Base-by-base conservation (phyloP, 1,140 invertebrate species). In the Anastrepha ludens region DNA sequence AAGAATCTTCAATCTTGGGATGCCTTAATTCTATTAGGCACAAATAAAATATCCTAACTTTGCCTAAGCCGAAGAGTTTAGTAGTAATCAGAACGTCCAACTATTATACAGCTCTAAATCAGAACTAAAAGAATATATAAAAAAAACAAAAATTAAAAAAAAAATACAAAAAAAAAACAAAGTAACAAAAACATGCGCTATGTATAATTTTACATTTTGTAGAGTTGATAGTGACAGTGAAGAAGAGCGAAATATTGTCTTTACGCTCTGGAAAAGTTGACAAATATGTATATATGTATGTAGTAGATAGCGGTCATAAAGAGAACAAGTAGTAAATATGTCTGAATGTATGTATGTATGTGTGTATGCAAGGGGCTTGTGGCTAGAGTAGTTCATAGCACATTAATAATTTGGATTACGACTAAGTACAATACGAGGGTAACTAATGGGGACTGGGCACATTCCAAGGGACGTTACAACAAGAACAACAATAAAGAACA, bases 401-500 rank as follows among this genome's bases (percentile, higher is more conserved):
- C 47, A 20, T 81, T 55, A 81, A 29, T 50, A 20, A 55, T 4
- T 20, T 15, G 13, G 2, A 29, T 81, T 55, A 81, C 47, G 47
- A 20, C 47, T 58, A 81, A 58, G 13, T 55, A 81, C 47, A 81
- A 55, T 81, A 81, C 47, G 44, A 17, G 44, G 74, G 50, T 55
- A 81, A 55, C 20, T 81, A 55, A 81, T 41, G 17, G 44, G n/a
- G 74, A n/a, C 15, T 20, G 74, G 74, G 47, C 74, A 81, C 74
- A 81, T 81, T 20, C 74, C 74, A 81, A 11, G 47, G 74, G 17
- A 55, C 47, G 11, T 55, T n/a, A 74, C 47, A 20, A 81, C 74
- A 81, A 81, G 47, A 81, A 81, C 47, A 20, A 81, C 47, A 81
- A 50, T 11, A 55, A 29, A 7, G 74, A 50, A 81, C 47, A 81